These are phyloP conservation scores for Parambassis ranga DNA, from an alignment of 2,797 vertebrate genomes.

Conservation along the genomic window DNA sequence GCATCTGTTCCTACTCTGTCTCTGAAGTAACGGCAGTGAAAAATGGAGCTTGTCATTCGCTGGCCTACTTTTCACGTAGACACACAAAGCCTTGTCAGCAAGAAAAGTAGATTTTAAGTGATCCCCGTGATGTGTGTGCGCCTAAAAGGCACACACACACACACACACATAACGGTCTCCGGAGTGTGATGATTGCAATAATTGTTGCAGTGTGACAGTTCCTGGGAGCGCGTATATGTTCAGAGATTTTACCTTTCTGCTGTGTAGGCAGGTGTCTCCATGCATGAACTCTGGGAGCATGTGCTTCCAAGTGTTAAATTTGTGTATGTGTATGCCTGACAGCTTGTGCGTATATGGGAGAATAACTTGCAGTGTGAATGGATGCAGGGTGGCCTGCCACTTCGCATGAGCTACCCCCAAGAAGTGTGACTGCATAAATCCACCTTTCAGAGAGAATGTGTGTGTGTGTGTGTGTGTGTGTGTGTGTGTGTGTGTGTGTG, in stretches of 20 bases:
- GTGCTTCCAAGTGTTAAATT: neutral
- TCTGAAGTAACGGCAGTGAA: slow-evolving; percentile 50
- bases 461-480: neutral
- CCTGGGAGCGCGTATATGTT: neutral
- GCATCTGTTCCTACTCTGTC: slow-evolving; percentile 32
- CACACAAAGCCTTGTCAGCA: slow-evolving; percentile 29
- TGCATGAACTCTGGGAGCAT: neutral
- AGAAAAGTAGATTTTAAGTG: slow-evolving; percentile 24
- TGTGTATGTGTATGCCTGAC: neutral
- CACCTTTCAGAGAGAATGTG: neutral
- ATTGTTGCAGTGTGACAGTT: neutral
- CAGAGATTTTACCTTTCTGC: neutral
- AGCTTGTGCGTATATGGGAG: neutral
- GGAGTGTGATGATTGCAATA: slow-evolving; percentile 4
- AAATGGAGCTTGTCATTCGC: slow-evolving; percentile 55
- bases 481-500: slow-evolving; percentile 5
- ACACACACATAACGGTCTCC: neutral
- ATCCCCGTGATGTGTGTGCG: neutral
- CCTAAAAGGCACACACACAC: too few relatives aligned
- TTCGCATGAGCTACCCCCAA: slow-evolving; percentile 7
- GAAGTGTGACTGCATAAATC: neutral
- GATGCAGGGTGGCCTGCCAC: slow-evolving; percentile 18
- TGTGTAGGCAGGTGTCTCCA: neutral
- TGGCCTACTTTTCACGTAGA: slow-evolving; percentile 50
- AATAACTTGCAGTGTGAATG: neutral